A percentile compares a stretch with the other conserved stretches of the same genome.
Evolutionary conservation across 2,888 invertebrate species (phyloP).

Genomic region (Dryomyza anilis): DNA sequence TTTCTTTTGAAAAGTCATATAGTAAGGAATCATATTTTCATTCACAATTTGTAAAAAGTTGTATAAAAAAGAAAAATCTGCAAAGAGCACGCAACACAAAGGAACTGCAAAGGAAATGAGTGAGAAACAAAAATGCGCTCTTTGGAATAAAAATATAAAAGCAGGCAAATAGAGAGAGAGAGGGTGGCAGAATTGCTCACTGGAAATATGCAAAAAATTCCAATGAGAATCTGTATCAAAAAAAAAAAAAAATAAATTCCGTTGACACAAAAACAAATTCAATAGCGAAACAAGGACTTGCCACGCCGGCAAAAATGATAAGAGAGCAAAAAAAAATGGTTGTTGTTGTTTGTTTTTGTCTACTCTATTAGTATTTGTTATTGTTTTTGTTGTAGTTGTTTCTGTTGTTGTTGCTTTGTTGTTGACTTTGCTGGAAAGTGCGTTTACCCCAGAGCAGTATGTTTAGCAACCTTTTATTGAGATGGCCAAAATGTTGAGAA

Average conservation of each 20-base stretch:
- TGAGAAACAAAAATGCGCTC: background rate
- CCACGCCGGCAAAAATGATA: constrained; percentile 20
- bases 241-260: background rate
- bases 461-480: too few species aligned
- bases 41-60: constrained; percentile 10
- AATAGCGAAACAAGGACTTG: background rate
- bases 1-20: too few species aligned
- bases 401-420: background rate
- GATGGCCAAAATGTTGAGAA: too few species aligned
- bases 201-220: background rate
- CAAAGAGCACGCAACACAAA: too few species aligned
- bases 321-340: background rate
- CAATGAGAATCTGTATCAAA: background rate
- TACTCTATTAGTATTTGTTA: background rate
- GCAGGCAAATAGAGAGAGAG: background rate
- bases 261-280: background rate
- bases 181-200: background rate
- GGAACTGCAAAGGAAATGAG: background rate
- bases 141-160: background rate
- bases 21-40: too few species aligned
- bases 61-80: too few species aligned
- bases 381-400: background rate
- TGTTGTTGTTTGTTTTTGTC: background rate
- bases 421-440: background rate
- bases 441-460: too few species aligned